phyloP scores from a whole-genome alignment of 2,797 vertebrate species.

The Alauda arvensis region DNA sequence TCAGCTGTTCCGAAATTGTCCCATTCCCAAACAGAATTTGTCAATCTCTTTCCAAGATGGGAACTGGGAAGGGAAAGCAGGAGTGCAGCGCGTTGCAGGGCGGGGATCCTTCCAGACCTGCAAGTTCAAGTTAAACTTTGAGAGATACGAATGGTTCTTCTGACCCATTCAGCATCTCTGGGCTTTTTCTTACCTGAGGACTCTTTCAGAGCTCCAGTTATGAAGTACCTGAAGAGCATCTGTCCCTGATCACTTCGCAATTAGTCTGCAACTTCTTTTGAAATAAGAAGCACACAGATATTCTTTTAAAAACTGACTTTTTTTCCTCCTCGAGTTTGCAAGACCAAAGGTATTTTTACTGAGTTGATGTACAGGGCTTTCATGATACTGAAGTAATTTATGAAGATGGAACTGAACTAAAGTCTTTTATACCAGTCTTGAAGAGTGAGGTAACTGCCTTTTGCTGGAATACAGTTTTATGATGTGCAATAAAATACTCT shows the following conservation, averaged over 20 bases:
- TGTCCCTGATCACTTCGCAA: neutral
- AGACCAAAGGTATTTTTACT: neutral
- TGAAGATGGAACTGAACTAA: constrained; percentile 6
- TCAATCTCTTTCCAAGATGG: neutral
- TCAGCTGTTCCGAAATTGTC: accelerated
- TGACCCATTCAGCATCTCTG: neutral
- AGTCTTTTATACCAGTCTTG: constrained; percentile 11
- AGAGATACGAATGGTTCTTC: accelerated
- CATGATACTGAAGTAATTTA: constrained; percentile 10
- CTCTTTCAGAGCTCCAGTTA: neutral
- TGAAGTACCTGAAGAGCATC: neutral
- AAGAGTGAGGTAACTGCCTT: neutral
- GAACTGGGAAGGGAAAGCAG: neutral
- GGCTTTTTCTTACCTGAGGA: neutral
- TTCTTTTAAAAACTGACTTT: neutral
- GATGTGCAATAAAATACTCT: constrained; percentile 20
- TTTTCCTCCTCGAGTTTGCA: neutral
- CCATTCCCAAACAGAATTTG: neutral
- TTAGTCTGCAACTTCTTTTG: neutral
- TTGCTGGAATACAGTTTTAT: constrained; percentile 33
- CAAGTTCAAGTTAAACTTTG: neutral
- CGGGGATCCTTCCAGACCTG: neutral
- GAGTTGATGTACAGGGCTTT: neutral
- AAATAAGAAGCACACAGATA: neutral
- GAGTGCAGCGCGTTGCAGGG: accelerated